Conservation (phyloP, 2,888 invertebrate species). For the Synanthedon andrenaeformis region DNA sequence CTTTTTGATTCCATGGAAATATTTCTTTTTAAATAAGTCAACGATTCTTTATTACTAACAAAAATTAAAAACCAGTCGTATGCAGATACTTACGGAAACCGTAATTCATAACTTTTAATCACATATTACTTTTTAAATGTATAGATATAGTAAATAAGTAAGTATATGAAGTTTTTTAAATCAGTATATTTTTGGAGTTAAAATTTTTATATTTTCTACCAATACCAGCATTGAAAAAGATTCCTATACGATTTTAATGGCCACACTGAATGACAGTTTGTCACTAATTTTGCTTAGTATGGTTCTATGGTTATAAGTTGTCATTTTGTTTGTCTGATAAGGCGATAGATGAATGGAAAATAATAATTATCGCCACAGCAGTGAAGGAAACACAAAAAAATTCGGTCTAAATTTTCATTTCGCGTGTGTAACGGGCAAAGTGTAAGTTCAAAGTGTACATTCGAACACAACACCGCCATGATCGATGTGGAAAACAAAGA, state of each 20-base stretch:
- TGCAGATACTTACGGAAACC: no score
- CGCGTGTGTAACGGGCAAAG: conserved; percentile 26
- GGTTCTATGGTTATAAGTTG: conserved; percentile 27
- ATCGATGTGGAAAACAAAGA: conserved; percentile 71
- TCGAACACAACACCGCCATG: conserved; percentile 54
- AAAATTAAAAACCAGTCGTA: no score
- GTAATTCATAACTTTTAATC: no score
- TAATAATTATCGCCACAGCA: conserved; percentile 58
- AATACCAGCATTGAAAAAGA: not conserved
- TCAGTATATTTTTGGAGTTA: no score
- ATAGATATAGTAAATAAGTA: no score
- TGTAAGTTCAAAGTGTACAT: conserved; percentile 24
- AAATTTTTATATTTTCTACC: not conserved
- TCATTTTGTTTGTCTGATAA: conserved; percentile 60
- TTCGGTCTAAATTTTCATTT: conserved; percentile 27
- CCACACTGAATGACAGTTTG: conserved; percentile 46
- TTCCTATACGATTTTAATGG: not conserved
- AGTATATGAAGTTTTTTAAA: no score
- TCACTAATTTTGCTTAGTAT: conserved; percentile 65
- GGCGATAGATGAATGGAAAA: conserved; percentile 64
- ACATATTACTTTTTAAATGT: no score
- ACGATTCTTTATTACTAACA: no score
- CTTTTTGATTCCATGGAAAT: no score
- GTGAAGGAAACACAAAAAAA: conserved; percentile 32
- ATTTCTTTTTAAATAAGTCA: no score